Evolutionary conservation across 2,888 invertebrate species (phyloP), one percentile per base, ranked within the genome.

Genomic region (Panzeria rudis): DNA sequence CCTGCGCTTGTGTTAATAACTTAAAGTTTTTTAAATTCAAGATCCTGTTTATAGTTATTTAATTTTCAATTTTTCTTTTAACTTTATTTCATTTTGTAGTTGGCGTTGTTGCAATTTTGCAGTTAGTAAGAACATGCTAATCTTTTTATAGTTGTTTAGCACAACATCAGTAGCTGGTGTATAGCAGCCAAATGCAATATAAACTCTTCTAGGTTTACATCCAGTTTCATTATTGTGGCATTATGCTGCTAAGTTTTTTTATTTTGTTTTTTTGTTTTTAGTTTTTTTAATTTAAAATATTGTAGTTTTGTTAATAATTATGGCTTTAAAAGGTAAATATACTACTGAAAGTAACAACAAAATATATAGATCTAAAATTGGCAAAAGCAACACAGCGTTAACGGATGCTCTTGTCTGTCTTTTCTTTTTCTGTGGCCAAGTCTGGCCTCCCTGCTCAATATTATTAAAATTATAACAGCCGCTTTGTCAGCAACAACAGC

Each of bases 31-130:
- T 79, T 68, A 52, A 82, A 78, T 82, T 62, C 73, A 32, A 81
- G 81, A 85, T 85, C 85, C 85, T 85, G 81, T 85, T 85, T 82
- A 78, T 68, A 73, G 77, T 73, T 81, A 77, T 81, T 84, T 84
- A 84, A 82, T 78, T 85, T 78, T 64, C 25, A 75, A 78, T 85
- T 82, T 78, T 82, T 82, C 85, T 82, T 78, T 44, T 78, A 64
- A 71, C 62, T 66, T 76, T 47, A 61, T 72, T 73, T 78, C 68
- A 61, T 54, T 64, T 62, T 61, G 41, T 54, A 52, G 75, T 75
- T 35, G 68, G 73, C 62, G 61, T 73, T 61, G 69, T 25, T 25
- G 54, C 25, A 56, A 38, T 69, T 69, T 38, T 23, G 41, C 5
- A 71, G 17, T 17, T 44, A 47, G 52, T 6, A 44, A 61, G 59